Base-by-base conservation (phyloP, 2,113 vertebrate species). In the Hystrix cristata region DNA sequence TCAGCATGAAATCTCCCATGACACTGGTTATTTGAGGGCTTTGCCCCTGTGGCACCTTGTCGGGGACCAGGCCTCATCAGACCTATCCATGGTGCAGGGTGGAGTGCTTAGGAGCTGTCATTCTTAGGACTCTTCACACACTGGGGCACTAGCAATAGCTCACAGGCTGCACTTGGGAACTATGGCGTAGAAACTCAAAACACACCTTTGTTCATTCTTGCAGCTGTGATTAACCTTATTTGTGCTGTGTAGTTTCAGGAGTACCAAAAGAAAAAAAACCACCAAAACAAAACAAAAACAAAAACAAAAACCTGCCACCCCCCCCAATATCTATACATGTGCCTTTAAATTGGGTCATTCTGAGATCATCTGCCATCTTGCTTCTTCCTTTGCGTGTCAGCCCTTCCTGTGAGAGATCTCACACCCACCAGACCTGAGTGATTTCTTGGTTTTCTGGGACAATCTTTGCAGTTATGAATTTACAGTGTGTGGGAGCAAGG, bases 361-460 rank as follows among this genome's bases (percentile, higher is more conserved):
- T n/a, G 31, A 53, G 9, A 64, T 87, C 53, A 38, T 29, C 43
- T 60, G 14, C 34, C 23, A 53, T 81, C 21, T 3, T 89, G 14
- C 51, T 38, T 85, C 69, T 69, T 84, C 60, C 38, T 74, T 65
- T 27, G 64, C 29, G 4, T 78, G 29, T 78, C n/a, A 78, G 38
- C 78, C 29, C 82, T 92, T 90, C 65, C 65, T 65, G 7, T 3
- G 21, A 91, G 46, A 11, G 57, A 34, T 53, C 13, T 87, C 57
- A 74, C 7, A 34, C 31, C 57, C 34, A 29, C n/a, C 88, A 62
- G 62, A 62, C 48, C 74, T 92, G 27, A 57, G 48, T 86, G n/a
- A 84, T 74, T 69, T n/a, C 46, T 85, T 90, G 31, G 65, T 87
- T 92, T 92, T 96, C 67, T 79, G 55, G 90, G n/a, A 57, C 64